phyloP scores from a whole-genome alignment of 2,113 vertebrate species.

The Pseudolaguvia tuberculata region DNA sequence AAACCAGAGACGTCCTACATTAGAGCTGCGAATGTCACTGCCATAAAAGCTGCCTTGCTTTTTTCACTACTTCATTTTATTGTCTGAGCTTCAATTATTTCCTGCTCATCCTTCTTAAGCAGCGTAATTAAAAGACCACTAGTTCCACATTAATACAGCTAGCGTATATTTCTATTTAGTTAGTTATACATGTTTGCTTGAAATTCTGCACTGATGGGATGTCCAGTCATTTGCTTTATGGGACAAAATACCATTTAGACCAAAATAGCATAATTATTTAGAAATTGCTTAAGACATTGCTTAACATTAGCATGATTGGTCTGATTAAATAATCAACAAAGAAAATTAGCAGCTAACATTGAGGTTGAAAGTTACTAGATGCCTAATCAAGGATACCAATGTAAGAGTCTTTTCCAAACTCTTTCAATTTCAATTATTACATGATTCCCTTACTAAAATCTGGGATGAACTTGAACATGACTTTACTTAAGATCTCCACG shows the following conservation, averaged over 20 bases:
- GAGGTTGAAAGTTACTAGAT: too few species aligned
- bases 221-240: slow-evolving; percentile 30
- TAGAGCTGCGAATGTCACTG: slow-evolving; percentile 52
- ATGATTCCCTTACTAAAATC: too few species aligned
- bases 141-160: slow-evolving; percentile 57
- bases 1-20: neutral
- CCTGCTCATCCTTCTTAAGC: slow-evolving; percentile 63
- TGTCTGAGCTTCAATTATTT: slow-evolving; percentile 64
- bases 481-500: too few species aligned
- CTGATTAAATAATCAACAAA: neutral
- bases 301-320: neutral
- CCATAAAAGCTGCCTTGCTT: slow-evolving; percentile 57
- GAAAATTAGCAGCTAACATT: too few species aligned
- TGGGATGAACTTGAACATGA: too few species aligned
- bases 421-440: too few species aligned
- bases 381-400: too few species aligned
- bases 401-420: too few species aligned
- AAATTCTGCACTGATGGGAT: slow-evolving; percentile 38
- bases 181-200: slow-evolving; percentile 40
- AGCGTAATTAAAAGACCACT: slow-evolving; percentile 66
- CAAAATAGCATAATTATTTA: neutral
- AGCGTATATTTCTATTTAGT: slow-evolving; percentile 52
- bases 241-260: neutral
- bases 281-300: too few species aligned
- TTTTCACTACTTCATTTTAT: slow-evolving; percentile 67